Evolutionary conservation across 2,888 invertebrate genomes (phyloP).

Genomic region (Ischnus inquisitorius): DNA sequence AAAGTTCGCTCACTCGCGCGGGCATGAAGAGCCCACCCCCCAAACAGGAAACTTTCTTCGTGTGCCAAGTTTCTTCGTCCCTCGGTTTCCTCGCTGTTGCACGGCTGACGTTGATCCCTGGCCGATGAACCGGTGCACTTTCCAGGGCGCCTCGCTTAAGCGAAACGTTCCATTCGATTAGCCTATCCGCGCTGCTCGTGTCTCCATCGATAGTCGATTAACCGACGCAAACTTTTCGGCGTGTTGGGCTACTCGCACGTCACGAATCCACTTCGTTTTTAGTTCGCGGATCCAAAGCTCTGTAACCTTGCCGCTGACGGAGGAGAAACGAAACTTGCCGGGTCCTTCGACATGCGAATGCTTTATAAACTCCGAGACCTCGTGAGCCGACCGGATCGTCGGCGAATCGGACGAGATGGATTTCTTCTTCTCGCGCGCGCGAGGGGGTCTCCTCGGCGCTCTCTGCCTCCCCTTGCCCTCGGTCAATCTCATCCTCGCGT

Average conservation of each 20-base stretch:
- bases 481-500: constrained; percentile 35
- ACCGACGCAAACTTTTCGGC: constrained; percentile 7
- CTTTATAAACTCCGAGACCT: constrained; percentile 34
- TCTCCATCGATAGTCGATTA: constrained; percentile 43
- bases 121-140: background rate
- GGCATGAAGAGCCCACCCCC: constrained; percentile 6
- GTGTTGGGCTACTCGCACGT: background rate
- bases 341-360: constrained; percentile 14
- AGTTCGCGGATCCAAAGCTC: background rate
- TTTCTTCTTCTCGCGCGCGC: constrained; percentile 40
- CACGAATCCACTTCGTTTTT: background rate
- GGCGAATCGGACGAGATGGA: constrained; percentile 54
- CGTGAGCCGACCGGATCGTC: constrained; percentile 38
- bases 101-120: constrained; percentile 39
- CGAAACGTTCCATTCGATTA: constrained; percentile 41
- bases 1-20: constrained; percentile 60
- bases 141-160: background rate
- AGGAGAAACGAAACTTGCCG: constrained; percentile 3
- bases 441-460: no score
- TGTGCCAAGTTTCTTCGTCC: constrained; percentile 39
- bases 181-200: background rate
- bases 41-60: constrained; percentile 42
- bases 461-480: constrained; percentile 13
- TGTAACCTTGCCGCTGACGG: background rate
- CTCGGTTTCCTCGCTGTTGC: constrained; percentile 5